Conservation (phyloP, 2,113 vertebrate species). For the Siniperca chuatsi region DNA sequence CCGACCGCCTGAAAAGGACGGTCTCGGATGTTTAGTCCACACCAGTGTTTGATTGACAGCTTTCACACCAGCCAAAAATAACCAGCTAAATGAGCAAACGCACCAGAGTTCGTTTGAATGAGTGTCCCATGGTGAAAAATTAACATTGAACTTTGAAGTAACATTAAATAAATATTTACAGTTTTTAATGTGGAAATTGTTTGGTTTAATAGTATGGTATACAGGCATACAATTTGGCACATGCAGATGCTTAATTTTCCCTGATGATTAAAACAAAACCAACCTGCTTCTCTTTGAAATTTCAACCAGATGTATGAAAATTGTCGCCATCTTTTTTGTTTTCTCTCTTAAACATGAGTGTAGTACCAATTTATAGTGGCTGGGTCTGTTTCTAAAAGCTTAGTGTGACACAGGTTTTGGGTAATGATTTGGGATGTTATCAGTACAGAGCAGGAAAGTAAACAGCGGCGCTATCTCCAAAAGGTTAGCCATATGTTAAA, state of each 20-base stretch:
- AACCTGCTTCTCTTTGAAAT: background rate
- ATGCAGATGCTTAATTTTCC: background rate
- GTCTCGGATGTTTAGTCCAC: background rate
- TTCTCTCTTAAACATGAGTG: conserved; percentile 41
- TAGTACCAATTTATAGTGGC: conserved; percentile 34
- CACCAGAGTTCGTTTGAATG: background rate
- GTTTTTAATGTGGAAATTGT: background rate
- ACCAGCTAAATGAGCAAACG: background rate
- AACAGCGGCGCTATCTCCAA: conserved; percentile 81
- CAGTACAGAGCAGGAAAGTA: conserved; percentile 76
- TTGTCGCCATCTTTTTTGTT: conserved; percentile 17
- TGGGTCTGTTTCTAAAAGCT: conserved; percentile 64
- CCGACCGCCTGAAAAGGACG: no score
- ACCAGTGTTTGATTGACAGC: background rate
- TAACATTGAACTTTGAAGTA: background rate
- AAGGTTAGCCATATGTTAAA: conserved; percentile 85
- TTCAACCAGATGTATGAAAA: background rate
- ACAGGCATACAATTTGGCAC: background rate
- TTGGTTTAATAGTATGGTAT: background rate
- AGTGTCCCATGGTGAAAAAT: background rate
- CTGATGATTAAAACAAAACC: conserved; percentile 1
- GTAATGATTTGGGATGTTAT: conserved; percentile 83
- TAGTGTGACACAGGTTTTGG: conserved; percentile 66
- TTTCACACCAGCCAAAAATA: background rate
- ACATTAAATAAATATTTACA: background rate